A percentile compares a stretch with the other conserved stretches of the same genome.
Evolutionary conservation across 64 coral and sea anemone genomes (phyloP).

Genomic region (Montipora cactus): DNA sequence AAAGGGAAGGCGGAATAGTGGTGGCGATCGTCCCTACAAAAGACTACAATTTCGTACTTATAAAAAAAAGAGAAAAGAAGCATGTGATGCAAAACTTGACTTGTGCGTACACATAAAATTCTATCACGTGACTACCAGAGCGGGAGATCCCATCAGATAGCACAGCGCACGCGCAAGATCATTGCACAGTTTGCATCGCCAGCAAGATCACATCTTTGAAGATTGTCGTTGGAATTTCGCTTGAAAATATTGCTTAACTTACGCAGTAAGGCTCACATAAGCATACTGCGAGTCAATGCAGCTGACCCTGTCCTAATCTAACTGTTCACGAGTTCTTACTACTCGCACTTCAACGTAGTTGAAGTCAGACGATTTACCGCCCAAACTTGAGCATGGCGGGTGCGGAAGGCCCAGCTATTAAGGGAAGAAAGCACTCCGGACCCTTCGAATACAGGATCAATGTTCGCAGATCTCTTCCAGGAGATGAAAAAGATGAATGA

Average conservation of each 20-base stretch:
- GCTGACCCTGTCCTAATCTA: background rate
- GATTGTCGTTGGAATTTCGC: background rate
- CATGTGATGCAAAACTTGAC: too few relatives aligned
- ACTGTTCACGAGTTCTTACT: background rate
- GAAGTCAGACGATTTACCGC: background rate
- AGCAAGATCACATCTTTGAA: background rate
- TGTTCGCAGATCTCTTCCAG: slow-evolving; percentile 28
- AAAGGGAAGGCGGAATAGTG: too few relatives aligned
- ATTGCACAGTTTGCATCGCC: slow-evolving; percentile 31
- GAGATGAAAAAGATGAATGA: slow-evolving; percentile 46
- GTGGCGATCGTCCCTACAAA: too few relatives aligned
- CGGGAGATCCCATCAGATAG: slow-evolving; percentile 66
- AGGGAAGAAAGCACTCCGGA: background rate
- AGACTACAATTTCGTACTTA: too few relatives aligned
- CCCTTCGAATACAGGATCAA: slow-evolving; percentile 14
- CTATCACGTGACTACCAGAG: slow-evolving; percentile 31
- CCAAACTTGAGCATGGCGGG: background rate
- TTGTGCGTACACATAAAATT: background rate
- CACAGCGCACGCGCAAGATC: slow-evolving; percentile 45
- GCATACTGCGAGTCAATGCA: background rate
- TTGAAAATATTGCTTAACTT: background rate
- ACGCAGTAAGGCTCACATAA: slow-evolving; percentile 3
- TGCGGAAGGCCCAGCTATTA: background rate
- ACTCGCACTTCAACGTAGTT: background rate
- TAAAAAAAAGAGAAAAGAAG: too few relatives aligned